Conservation (phyloP, 2,888 invertebrate species). For the Erpobdella octoculata region DNA sequence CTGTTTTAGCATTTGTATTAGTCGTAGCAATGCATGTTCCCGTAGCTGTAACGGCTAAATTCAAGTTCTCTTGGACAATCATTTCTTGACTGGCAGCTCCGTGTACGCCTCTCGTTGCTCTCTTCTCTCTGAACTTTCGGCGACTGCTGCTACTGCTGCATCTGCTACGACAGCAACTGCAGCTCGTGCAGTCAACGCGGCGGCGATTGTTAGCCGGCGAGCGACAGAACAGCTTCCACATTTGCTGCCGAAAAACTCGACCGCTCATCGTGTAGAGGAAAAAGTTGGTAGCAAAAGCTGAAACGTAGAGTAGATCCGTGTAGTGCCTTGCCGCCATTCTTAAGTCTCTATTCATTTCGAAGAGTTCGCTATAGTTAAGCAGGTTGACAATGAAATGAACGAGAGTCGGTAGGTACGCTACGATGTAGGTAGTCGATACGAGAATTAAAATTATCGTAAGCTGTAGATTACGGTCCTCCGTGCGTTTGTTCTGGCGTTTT, state of each 20-base stretch:
- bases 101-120: no score
- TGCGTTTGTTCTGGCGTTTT: background rate
- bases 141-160: background rate
- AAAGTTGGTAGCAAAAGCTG: conserved; percentile 40
- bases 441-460: conserved; percentile 39
- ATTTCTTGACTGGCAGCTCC: no score
- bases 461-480: conserved; percentile 35
- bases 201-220: background rate
- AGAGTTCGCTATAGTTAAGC: conserved; percentile 22
- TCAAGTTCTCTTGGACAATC: no score
- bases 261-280: conserved; percentile 40
- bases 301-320: conserved; percentile 36
- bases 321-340: conserved; percentile 34
- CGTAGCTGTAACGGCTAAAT: no score
- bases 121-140: background rate
- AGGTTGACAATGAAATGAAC: conserved; percentile 32
- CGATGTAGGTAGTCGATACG: conserved; percentile 39
- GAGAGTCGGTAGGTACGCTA: conserved; percentile 37
- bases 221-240: conserved; percentile 34
- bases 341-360: conserved; percentile 4
- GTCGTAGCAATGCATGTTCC: no score
- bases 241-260: conserved; percentile 38
- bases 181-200: background rate
- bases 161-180: background rate
- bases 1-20: no score